A percentile compares a stretch with the other conserved stretches of the same genome.
Conservation (phyloP, 2,888 invertebrate genomes). For the Gibbula magus region DNA sequence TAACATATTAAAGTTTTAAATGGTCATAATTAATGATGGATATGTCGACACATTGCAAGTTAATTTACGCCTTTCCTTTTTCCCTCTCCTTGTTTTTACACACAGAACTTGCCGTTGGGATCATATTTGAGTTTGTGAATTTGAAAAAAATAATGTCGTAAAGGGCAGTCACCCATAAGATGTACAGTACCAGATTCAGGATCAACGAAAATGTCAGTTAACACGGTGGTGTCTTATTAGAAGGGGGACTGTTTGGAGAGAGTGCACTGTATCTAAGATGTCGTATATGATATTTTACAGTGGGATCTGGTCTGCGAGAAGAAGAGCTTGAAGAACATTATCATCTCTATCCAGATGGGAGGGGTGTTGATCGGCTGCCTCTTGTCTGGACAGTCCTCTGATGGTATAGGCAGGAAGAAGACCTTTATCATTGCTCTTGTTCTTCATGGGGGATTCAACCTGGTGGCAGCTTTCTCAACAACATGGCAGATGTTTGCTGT, state of each 20-base stretch:
- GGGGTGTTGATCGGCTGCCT: constrained; percentile 51
- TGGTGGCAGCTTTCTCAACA: constrained; percentile 44
- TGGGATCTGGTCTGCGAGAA: constrained; percentile 50
- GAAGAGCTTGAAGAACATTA: constrained; percentile 44
- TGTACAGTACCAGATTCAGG: background rate
- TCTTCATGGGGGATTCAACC: constrained; percentile 38
- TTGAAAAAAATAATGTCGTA: too few relatives aligned
- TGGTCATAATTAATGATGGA: too few relatives aligned
- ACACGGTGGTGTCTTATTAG: background rate
- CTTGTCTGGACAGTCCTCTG: constrained; percentile 45
- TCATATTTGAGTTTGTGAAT: too few relatives aligned
- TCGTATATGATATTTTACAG: constrained; percentile 34
- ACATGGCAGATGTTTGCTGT: constrained; percentile 54
- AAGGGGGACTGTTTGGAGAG: too few relatives aligned
- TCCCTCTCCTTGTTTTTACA: too few relatives aligned
- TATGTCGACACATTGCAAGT: too few relatives aligned
- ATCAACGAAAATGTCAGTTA: background rate
- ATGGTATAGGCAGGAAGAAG: constrained; percentile 51
- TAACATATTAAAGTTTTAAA: too few relatives aligned
- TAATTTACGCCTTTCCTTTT: too few relatives aligned
- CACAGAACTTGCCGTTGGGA: too few relatives aligned
- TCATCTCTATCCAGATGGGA: constrained; percentile 53
- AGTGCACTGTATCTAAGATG: too few relatives aligned
- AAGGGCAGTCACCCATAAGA: too few relatives aligned
- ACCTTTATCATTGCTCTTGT: constrained; percentile 41